Conservation (phyloP, 2,113 vertebrate genomes). For the Trachemys scripta region DNA sequence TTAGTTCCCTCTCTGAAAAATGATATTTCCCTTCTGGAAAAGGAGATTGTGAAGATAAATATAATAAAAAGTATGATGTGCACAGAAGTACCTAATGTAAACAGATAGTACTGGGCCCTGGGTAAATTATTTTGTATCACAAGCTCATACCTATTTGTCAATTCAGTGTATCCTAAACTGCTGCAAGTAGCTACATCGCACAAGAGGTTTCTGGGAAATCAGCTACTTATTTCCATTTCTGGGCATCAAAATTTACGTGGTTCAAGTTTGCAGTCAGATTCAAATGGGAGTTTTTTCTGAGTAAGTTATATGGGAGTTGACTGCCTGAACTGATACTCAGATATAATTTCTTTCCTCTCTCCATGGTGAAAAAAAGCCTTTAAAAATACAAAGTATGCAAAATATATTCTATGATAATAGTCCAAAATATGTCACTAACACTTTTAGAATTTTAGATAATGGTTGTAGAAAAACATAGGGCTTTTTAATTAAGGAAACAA, state of each 20-base stretch:
- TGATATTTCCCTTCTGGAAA: not conserved
- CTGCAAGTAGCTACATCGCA: not conserved
- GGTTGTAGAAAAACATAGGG: fast-evolving
- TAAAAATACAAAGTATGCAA: not conserved
- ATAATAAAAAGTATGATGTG: not conserved
- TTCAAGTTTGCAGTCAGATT: not conserved
- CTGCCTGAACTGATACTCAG: not conserved
- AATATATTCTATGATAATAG: not conserved
- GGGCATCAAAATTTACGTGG: not conserved
- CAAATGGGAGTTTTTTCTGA: not conserved
- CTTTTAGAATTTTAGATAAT: not conserved
- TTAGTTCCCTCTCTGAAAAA: not conserved
- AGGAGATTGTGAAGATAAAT: not conserved
- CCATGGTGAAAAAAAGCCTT: fast-evolving
- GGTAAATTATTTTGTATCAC: not conserved
- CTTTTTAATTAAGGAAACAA: not conserved
- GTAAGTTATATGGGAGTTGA: not conserved
- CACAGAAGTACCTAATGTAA: not conserved
- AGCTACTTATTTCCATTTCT: not conserved
- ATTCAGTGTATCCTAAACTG: not conserved
- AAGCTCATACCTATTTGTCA: not conserved
- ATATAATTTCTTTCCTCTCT: not conserved
- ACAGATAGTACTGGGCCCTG: not conserved
- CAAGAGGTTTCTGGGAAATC: fast-evolving
- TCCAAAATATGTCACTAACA: not conserved